Evolutionary conservation across 1,140 invertebrate genomes (phyloP).

Genomic region (Rhyzopertha dominica): DNA sequence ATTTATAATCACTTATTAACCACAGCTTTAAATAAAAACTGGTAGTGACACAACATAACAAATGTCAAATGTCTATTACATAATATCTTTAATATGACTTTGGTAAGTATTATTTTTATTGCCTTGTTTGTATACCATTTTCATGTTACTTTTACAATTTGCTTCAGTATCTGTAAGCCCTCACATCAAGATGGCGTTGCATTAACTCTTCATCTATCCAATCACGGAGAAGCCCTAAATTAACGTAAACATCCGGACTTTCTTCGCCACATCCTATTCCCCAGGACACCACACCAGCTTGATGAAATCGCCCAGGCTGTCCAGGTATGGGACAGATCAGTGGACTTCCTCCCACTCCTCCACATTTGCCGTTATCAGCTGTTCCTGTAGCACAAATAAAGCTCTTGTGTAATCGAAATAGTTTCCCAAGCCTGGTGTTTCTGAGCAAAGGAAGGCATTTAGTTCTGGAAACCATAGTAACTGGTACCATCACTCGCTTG

Average conservation of each 20-base stretch:
- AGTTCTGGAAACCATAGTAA: no score
- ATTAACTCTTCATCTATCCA: conserved; percentile 19
- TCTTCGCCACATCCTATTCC: conserved; percentile 42
- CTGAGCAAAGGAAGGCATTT: no score
- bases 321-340: conserved; percentile 46
- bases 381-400: conserved; percentile 70
- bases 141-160: not conserved
- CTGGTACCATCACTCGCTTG: no score
- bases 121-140: no score
- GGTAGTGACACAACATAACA: no score
- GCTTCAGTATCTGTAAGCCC: conserved; percentile 5
- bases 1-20: no score
- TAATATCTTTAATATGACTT: no score
- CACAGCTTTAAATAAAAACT: no score
- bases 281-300: conserved; percentile 64
- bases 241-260: conserved; percentile 20
- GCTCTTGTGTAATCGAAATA: conserved; percentile 57
- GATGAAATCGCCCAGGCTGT: conserved; percentile 40
- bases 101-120: no score
- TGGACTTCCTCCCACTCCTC: conserved; percentile 50
- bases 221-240: conserved; percentile 7
- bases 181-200: conserved; percentile 4
- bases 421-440: conserved; percentile 52
- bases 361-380: conserved; percentile 56
- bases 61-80: no score